Percentiles rank a stretch among this genome's conserved stretches.
Evolutionary conservation across 2,113 vertebrate genomes (phyloP).

Genomic region (Neogale vison): DNA sequence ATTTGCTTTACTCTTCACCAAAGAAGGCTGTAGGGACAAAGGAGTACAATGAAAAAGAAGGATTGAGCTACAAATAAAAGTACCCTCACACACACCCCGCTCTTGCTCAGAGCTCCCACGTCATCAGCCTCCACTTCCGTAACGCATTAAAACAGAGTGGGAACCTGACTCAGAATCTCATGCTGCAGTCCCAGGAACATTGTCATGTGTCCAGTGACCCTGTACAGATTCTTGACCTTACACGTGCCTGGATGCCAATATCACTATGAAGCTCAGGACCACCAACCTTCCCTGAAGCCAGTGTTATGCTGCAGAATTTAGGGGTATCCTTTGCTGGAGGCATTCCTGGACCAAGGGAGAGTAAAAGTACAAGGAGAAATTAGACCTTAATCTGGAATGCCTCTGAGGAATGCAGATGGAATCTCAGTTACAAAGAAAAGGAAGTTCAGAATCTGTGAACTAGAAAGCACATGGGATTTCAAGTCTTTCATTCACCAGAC

Average conservation of each 20-base stretch:
- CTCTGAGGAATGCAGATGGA: conserved; percentile 33
- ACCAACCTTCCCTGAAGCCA: not conserved
- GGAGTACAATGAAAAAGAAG: not conserved
- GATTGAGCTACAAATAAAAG: not conserved
- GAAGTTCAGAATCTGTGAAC: conserved; percentile 64
- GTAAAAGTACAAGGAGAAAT: conserved; percentile 62
- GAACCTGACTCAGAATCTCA: not conserved
- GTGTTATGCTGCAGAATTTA: not conserved
- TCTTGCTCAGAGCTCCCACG: not conserved
- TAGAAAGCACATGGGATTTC: conserved; percentile 42
- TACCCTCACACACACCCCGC: not conserved
- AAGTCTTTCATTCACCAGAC: conserved; percentile 30
- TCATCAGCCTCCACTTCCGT: not conserved
- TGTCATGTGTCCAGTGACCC: not conserved
- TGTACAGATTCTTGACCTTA: not conserved
- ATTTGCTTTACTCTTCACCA: not conserved
- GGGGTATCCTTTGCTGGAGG: not conserved
- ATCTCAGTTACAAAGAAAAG: conserved; percentile 66
- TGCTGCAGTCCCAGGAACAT: not conserved
- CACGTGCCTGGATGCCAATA: not conserved
- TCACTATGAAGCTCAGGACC: conserved; percentile 29
- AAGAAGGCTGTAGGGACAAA: not conserved
- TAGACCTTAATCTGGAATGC: conserved; percentile 43
- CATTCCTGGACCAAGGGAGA: conserved; percentile 50
- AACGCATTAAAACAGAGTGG: not conserved